Evolutionary conservation across 2,113 vertebrate genomes (phyloP).

Genomic region (Oncorhynchus masou): DNA sequence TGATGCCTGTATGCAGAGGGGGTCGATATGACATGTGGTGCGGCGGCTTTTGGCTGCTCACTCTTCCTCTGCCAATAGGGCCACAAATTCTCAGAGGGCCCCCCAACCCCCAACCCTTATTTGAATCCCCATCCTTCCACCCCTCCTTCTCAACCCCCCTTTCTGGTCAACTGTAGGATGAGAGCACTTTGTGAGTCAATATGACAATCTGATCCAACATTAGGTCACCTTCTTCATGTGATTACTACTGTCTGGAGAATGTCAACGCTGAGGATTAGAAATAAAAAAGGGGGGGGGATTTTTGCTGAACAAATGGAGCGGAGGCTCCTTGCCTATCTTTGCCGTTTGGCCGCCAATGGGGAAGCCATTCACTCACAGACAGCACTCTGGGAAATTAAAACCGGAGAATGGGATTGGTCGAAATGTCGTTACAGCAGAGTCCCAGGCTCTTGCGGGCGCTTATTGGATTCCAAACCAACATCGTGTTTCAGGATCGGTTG

Average conservation of each 20-base stretch:
- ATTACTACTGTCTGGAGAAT: too few relatives aligned
- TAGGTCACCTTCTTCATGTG: too few relatives aligned
- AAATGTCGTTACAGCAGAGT: background rate
- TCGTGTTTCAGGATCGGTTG: background rate
- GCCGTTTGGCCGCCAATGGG: background rate
- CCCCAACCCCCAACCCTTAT: conserved; percentile 39
- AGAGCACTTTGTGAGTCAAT: too few relatives aligned
- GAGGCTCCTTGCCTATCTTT: conserved; percentile 14
- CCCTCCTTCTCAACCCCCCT: conserved; percentile 7
- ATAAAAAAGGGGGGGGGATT: conserved; percentile 23
- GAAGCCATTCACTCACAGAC: conserved; percentile 14
- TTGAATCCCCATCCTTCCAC: background rate
- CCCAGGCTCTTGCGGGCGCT: background rate
- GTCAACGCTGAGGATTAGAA: background rate
- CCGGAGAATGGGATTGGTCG: background rate
- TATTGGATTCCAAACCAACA: conserved; percentile 21
- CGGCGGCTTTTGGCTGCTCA: conserved; percentile 35
- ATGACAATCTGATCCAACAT: too few relatives aligned
- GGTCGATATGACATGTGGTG: conserved; percentile 66
- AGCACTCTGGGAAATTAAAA: conserved; percentile 18
- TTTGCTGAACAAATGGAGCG: conserved; percentile 41
- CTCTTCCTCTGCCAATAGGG: conserved; percentile 45
- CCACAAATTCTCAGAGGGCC: conserved; percentile 41
- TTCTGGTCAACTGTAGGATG: background rate
- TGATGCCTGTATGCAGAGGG: conserved; percentile 40